These are phyloP conservation scores for Peromyscus melanophrys DNA, from an alignment of 2,797 vertebrate species.

Conservation along the genomic window DNA sequence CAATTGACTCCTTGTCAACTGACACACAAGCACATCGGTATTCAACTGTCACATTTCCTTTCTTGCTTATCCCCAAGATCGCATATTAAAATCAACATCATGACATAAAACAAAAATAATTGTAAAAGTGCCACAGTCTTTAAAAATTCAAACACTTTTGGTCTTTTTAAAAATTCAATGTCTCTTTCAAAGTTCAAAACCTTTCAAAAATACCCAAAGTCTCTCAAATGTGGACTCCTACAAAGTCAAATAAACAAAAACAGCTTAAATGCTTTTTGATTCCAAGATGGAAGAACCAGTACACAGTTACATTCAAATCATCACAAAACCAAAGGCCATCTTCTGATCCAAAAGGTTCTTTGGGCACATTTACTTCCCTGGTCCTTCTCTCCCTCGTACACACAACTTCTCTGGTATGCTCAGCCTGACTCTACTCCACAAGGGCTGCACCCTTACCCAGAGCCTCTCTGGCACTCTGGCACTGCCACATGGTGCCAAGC, in stretches of 20 bases:
- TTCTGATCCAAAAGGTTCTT: neutral
- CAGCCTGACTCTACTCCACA: neutral
- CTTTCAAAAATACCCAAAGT: neutral
- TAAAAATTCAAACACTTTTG: neutral
- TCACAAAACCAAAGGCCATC: neutral
- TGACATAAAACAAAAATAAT: neutral
- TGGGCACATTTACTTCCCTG: neutral
- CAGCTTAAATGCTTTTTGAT: neutral
- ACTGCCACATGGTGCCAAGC: neutral
- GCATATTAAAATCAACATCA: neutral
- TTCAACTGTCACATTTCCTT: neutral
- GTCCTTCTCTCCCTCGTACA: neutral
- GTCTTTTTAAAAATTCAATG: neutral
- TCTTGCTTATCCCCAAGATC: neutral
- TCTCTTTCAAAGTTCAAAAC: neutral
- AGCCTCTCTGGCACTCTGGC: neutral
- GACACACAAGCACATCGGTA: neutral
- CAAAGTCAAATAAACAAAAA: neutral
- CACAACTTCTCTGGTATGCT: neutral
- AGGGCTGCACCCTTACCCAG: neutral
- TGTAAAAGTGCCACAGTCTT: neutral
- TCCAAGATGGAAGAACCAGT: neutral
- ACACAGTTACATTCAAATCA: neutral
- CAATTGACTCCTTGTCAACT: no score
- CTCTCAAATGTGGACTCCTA: neutral